Percentiles rank a stretch among this genome's conserved stretches.
Conservation (phyloP, 2,113 vertebrate species). For the Tenebrosternarchus preto region DNA sequence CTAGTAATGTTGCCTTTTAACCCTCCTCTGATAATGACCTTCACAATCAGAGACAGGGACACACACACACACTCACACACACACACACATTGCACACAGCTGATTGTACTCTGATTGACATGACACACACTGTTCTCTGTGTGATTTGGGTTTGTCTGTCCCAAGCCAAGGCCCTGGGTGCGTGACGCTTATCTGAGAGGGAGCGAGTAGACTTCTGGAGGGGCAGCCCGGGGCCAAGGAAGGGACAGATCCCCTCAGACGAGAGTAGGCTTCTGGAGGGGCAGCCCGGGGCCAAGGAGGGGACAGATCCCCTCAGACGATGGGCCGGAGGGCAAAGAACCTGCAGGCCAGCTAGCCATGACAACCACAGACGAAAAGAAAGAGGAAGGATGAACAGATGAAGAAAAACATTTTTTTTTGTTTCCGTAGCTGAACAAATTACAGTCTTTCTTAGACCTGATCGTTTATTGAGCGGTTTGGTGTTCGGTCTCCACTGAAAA, state of each 20-base stretch:
- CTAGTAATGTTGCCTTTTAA: background rate
- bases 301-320: slow-evolving; percentile 56
- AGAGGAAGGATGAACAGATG: background rate
- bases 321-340: slow-evolving; percentile 49
- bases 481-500: too few species aligned
- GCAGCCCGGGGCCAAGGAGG: slow-evolving; percentile 67
- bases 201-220: slow-evolving; percentile 70
- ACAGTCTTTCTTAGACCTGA: too few species aligned
- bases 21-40: background rate
- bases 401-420: background rate
- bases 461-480: too few species aligned
- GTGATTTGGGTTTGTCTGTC: slow-evolving; percentile 56
- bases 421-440: too few species aligned
- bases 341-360: slow-evolving; percentile 20
- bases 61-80: background rate
- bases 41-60: slow-evolving; percentile 9
- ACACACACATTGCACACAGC: too few species aligned
- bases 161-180: slow-evolving; percentile 62
- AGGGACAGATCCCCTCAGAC: slow-evolving; percentile 57
- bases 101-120: background rate
- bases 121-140: background rate
- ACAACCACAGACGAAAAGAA: slow-evolving; percentile 9
- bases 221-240: slow-evolving; percentile 69
- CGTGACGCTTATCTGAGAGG: slow-evolving; percentile 65
- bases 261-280: slow-evolving; percentile 68